Evolutionary conservation across 2,113 vertebrate species (phyloP).

Genomic region (Peromyscus maniculatus): DNA sequence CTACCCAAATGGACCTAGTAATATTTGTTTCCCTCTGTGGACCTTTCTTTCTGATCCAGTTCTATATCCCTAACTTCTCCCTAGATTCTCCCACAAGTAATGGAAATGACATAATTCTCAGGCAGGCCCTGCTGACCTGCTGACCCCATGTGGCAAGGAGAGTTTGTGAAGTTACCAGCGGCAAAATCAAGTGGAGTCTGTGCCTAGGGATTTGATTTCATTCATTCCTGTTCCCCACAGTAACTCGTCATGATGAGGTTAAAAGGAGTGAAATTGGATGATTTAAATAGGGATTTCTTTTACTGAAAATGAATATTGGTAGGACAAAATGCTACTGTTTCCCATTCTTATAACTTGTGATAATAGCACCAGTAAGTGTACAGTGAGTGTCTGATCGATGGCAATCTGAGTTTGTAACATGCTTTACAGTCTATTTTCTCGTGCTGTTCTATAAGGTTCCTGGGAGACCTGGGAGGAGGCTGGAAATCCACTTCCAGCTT

Average conservation of each 20-base stretch:
- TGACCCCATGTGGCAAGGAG: not conserved
- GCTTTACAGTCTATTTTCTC: not conserved
- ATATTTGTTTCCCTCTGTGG: constrained; percentile 10
- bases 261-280: not conserved
- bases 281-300: constrained; percentile 17
- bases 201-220: not conserved
- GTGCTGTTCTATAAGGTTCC: not conserved
- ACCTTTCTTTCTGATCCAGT: not conserved
- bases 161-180: not conserved
- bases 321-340: not conserved
- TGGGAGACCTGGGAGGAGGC: not conserved
- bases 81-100: constrained; percentile 6
- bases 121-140: not conserved
- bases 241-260: not conserved
- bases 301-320: not conserved
- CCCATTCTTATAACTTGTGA: not conserved
- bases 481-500: not conserved
- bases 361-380: not conserved
- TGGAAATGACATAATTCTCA: not conserved
- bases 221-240: not conserved
- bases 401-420: not conserved
- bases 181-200: not conserved
- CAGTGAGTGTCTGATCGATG: not conserved
- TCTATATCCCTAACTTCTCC: not conserved
- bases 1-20: not conserved